phyloP scores from a whole-genome alignment of 2,888 invertebrate species.

The Suillia variegata region DNA sequence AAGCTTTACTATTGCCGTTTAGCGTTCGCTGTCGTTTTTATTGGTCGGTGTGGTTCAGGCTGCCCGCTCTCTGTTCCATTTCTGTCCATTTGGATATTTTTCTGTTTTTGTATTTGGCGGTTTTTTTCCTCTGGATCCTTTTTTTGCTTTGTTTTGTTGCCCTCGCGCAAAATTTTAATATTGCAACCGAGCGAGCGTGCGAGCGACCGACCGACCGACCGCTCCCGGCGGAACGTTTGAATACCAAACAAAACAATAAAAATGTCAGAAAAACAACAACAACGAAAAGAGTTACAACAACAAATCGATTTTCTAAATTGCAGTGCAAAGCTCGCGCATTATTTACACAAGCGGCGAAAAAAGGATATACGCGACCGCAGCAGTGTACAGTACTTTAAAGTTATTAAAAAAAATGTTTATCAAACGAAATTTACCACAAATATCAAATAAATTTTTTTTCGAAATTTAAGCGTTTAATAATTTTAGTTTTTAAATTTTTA shows the following conservation, averaged over 20 bases:
- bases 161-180: neutral
- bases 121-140: neutral
- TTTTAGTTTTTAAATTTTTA: no score
- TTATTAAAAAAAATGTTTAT: no score
- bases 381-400: neutral
- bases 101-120: neutral
- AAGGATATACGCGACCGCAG: neutral
- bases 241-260: constrained; percentile 14
- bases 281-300: constrained; percentile 17
- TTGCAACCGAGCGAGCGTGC: no score
- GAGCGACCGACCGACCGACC: no score
- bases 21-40: constrained; percentile 14
- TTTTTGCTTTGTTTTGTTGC: neutral
- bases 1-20: constrained; percentile 16
- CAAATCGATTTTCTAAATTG: constrained; percentile 53
- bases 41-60: constrained; percentile 13
- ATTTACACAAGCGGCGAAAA: constrained; percentile 7
- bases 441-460: no score
- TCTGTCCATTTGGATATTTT: neutral
- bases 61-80: constrained; percentile 21
- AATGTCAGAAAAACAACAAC: constrained; percentile 16
- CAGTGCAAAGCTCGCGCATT: constrained; percentile 38
- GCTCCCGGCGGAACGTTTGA: constrained; percentile 2
- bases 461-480: no score
- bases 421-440: no score